Evolutionary conservation across 2,888 invertebrate genomes (phyloP).

Genomic region (Eilema caniola): DNA sequence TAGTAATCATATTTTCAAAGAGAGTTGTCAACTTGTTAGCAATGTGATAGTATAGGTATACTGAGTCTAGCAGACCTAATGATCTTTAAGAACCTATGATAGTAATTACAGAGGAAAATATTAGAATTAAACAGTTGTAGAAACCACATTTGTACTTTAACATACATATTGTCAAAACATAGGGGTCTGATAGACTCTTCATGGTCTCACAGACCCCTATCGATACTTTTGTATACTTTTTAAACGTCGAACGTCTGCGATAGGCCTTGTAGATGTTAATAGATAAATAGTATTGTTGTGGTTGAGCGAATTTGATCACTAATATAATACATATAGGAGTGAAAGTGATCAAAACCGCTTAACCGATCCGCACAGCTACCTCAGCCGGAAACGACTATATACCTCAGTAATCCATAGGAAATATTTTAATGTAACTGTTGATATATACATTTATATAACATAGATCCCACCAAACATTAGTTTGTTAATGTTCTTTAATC

Average conservation of each 20-base stretch:
- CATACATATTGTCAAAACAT: background rate
- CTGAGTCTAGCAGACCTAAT: background rate
- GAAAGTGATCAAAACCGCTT: slow-evolving; percentile 29
- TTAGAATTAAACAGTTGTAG: background rate
- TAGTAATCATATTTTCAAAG: background rate
- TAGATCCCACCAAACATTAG: slow-evolving; percentile 85
- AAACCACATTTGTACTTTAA: background rate
- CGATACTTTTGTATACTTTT: background rate
- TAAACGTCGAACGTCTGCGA: slow-evolving; percentile 3
- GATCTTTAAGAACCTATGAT: background rate
- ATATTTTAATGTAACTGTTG: slow-evolving; percentile 77
- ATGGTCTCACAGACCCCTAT: background rate
- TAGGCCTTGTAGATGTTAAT: slow-evolving; percentile 45
- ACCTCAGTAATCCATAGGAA: slow-evolving; percentile 83
- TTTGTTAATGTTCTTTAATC: slow-evolving; percentile 71
- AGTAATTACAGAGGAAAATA: background rate
- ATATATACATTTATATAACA: slow-evolving; percentile 72
- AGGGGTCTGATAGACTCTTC: background rate
- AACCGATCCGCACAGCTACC: slow-evolving; percentile 68
- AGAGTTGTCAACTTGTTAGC: background rate
- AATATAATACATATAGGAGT: slow-evolving; percentile 5
- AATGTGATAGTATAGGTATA: background rate
- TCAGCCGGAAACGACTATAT: slow-evolving; percentile 76
- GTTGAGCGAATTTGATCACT: slow-evolving; percentile 42
- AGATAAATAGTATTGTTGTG: slow-evolving; percentile 57